Conservation (phyloP, 2,888 invertebrate genomes). For the Eristalis tenax region DNA sequence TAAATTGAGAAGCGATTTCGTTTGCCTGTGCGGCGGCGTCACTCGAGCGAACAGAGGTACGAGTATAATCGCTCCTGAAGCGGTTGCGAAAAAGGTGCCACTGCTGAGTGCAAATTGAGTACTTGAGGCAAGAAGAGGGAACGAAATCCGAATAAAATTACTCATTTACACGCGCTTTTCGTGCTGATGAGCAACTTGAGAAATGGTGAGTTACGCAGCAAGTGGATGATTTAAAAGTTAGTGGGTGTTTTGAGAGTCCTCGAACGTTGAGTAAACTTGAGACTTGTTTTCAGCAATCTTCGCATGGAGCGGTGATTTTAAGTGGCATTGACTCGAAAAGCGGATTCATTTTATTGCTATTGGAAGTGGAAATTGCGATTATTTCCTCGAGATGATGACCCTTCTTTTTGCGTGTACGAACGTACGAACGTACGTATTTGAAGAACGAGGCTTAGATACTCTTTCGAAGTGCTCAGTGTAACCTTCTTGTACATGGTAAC, state of each 20-base stretch:
- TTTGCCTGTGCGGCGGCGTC: not conserved
- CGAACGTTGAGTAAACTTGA: not conserved
- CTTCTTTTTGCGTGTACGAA: too few relatives aligned
- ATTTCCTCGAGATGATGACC: too few relatives aligned
- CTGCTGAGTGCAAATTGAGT: conserved; percentile 54
- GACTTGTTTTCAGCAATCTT: not conserved
- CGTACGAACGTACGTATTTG: too few relatives aligned
- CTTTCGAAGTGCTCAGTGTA: too few relatives aligned
- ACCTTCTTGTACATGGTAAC: too few relatives aligned
- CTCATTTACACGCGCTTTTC: conserved; percentile 52
- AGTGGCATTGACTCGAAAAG: not conserved
- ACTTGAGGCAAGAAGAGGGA: conserved; percentile 17
- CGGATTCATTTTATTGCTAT: too few relatives aligned
- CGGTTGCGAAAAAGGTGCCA: conserved; percentile 11
- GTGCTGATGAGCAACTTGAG: conserved; percentile 39
- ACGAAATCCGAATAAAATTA: conserved; percentile 24
- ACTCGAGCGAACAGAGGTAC: conserved; percentile 15
- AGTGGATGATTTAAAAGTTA: conserved; percentile 42
- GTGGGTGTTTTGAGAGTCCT: not conserved
- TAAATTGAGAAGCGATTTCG: conserved; percentile 37
- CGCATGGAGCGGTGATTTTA: not conserved
- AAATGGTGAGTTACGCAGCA: conserved; percentile 12
- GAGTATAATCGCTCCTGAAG: not conserved
- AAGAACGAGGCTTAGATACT: too few relatives aligned
- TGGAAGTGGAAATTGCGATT: too few relatives aligned